Evolutionary conservation across 1,140 invertebrate genomes (phyloP), one percentile per base, ranked within the genome.

Genomic region (Pygmarrhopalites habei): DNA sequence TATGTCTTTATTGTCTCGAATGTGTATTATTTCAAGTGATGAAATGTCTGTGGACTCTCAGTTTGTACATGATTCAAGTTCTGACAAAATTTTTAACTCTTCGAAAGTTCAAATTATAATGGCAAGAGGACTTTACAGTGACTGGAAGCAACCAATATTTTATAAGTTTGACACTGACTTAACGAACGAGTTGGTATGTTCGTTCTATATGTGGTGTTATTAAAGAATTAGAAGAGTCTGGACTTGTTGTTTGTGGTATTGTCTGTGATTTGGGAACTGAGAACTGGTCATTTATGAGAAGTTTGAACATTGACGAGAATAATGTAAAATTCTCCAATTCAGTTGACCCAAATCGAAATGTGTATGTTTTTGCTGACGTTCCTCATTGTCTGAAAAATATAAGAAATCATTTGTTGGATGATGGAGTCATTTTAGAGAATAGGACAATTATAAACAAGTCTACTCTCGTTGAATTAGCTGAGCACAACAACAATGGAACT

Each of bases 341-440:
- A 1, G 19, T n/a, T 23, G 49, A 62, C 32, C 46, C 23, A 21
- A 41, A 15, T 14, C 7, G 30, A 46, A 53, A 71, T 10, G 39
- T 72, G n/a, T 64, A 46, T 17, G 52, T 63, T 17, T 69, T 72
- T 52, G 51, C 39, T 30, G 71, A 72, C 52, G 26, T 55, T 21
- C 61, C 67, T 26, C 69, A 72, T 60, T 28, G 64, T 2, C n/a
- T 72, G 7, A 71, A 72, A 39, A 23, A 60, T 44, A 32, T 72
- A 2, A 46, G 69, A 46, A 65, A 72, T 47, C 60, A 71, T 43
- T 17, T 71, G 4, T 7, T 71, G 2, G 71, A 72, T 55, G 41
- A 69, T 39, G 60, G 63, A 32, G 35, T 71, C 28, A 60, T n/a
- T 5, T 30, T 64, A 12, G 10, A 29, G 25, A 58, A 64, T 39